These are phyloP conservation scores for Drosophila pachea DNA, from an alignment of 1,140 invertebrate species.

Conservation along the genomic window DNA sequence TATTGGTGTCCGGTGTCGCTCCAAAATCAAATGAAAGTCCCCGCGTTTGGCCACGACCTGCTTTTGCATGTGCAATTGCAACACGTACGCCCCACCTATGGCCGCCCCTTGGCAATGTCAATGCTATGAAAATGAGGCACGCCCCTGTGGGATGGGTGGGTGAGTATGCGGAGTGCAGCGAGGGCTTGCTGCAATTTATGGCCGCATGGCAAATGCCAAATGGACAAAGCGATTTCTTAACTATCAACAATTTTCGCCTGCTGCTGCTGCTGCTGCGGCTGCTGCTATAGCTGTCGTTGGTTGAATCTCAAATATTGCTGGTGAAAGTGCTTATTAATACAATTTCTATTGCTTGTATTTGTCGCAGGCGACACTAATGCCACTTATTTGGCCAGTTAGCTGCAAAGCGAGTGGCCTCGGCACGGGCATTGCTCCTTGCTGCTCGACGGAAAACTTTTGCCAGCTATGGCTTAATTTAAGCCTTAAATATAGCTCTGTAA, in stretches of 20 bases:
- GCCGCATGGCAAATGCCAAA: slow-evolving; percentile 63
- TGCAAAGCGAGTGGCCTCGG: not conserved
- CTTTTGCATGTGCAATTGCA: slow-evolving; percentile 63
- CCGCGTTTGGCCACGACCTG: slow-evolving; percentile 52
- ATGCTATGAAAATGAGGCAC: slow-evolving; percentile 48
- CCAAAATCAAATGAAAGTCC: slow-evolving; percentile 74
- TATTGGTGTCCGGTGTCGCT: slow-evolving; percentile 63
- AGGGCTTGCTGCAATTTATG: slow-evolving; percentile 51
- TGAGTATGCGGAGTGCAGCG: not conserved
- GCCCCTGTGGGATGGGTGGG: slow-evolving; percentile 28
- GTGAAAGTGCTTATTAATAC: slow-evolving; percentile 74
- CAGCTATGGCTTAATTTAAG: slow-evolving; percentile 24
- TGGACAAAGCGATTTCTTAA: slow-evolving; percentile 44
- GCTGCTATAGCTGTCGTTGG: slow-evolving; percentile 38
- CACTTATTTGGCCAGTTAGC: slow-evolving; percentile 26
- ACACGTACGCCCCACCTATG: slow-evolving; percentile 42
- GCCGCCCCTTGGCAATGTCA: slow-evolving; percentile 21
- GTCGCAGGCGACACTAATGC: slow-evolving; percentile 44
- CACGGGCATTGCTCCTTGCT: not conserved
- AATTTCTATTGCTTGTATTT: slow-evolving; percentile 60
- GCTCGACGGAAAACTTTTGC: slow-evolving; percentile 25
- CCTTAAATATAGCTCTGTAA: slow-evolving; percentile 30
- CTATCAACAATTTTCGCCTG: slow-evolving; percentile 53
- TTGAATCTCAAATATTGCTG: slow-evolving; percentile 64
- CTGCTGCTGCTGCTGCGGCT: slow-evolving; percentile 15